Conservation (phyloP, 2,113 vertebrate genomes). For the Delphinus delphis region DNA sequence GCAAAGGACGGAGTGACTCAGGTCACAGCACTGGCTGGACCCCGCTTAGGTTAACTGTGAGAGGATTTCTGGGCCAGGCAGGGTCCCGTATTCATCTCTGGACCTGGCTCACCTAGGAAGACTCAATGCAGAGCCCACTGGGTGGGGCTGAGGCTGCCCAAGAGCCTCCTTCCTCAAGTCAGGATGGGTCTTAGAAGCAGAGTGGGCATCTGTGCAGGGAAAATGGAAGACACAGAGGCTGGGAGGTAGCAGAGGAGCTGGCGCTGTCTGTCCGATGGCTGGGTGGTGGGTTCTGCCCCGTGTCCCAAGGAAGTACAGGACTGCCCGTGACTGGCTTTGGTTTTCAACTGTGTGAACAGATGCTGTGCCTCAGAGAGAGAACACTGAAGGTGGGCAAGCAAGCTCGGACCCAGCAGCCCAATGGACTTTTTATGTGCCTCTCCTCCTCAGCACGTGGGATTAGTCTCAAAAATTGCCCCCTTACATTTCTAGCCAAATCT, state of each 20-base stretch:
- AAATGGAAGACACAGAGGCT: rapidly evolving
- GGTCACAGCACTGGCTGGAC: neutral
- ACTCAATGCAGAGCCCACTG: neutral
- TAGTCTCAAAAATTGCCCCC: neutral
- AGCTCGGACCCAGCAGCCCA: too few species aligned
- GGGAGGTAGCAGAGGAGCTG: neutral
- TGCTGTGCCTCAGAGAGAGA: rapidly evolving
- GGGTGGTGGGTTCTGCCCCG: rapidly evolving
- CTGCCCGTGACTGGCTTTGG: neutral
- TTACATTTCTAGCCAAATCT: neutral
- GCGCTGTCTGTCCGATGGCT: neutral
- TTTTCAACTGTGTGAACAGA: neutral
- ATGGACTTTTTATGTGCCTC: rapidly evolving
- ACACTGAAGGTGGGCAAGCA: too few species aligned
- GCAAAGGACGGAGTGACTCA: neutral
- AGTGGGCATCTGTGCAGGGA: too few species aligned
- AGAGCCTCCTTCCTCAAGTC: neutral
- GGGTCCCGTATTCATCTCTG: neutral
- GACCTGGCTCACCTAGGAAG: neutral
- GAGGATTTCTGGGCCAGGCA: neutral
- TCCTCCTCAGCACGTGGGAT: too few species aligned
- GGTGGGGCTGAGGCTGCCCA: too few species aligned
- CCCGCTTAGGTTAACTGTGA: neutral
- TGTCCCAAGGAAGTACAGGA: neutral
- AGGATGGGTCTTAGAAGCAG: neutral